Conservation (phyloP, 2,888 invertebrate genomes). For the Choreutis nemorana region DNA sequence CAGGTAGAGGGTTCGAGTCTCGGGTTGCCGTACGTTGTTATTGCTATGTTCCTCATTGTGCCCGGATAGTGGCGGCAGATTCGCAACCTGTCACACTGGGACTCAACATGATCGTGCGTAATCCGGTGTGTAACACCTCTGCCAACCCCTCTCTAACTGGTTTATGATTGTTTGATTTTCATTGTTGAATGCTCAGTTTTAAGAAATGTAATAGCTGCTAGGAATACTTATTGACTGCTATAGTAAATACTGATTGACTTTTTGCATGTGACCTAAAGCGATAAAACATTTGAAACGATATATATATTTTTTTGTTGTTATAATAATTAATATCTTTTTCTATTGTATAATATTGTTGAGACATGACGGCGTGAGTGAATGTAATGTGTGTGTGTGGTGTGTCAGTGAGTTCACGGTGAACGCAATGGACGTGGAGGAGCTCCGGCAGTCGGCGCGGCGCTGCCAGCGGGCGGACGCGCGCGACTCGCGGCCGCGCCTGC, state of each 20-base stretch:
- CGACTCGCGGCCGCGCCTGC: slow-evolving; percentile 39
- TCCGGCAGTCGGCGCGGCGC: slow-evolving; percentile 77
- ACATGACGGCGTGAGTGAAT: not conserved
- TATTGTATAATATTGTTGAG: not conserved
- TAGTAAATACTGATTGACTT: not conserved
- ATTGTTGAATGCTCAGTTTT: not conserved
- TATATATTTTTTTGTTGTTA: not conserved
- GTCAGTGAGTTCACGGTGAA: slow-evolving; percentile 84
- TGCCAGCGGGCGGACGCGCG: slow-evolving; percentile 67
- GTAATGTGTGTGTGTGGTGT: not conserved
- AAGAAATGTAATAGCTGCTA: not conserved
- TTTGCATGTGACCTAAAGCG: not conserved
- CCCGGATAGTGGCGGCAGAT: too few relatives aligned
- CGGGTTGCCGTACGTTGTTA: too few relatives aligned
- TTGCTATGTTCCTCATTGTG: too few relatives aligned
- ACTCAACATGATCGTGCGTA: too few relatives aligned
- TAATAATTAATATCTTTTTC: not conserved
- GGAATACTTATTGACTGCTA: not conserved
- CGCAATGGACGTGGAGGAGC: slow-evolving; percentile 86
- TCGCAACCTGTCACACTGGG: too few relatives aligned
- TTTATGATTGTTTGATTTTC: too few relatives aligned
- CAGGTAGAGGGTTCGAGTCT: too few relatives aligned
- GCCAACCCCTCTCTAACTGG: too few relatives aligned
- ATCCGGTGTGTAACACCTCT: too few relatives aligned
- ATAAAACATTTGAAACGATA: not conserved